phyloP scores from a whole-genome alignment of 1,140 invertebrate genomes.

The Fopius arisanus region DNA sequence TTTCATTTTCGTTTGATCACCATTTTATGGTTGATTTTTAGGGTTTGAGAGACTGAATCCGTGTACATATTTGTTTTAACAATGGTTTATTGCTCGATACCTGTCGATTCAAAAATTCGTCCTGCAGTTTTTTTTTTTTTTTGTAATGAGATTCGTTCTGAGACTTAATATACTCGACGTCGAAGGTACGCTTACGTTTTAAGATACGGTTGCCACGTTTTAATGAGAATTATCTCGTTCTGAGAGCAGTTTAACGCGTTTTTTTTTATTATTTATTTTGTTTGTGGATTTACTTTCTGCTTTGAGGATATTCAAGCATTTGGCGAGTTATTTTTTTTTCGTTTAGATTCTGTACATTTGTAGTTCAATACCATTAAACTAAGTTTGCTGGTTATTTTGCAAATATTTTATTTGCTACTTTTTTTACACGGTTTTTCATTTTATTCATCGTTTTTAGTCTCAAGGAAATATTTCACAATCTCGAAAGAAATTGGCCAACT shows the following conservation, averaged over 20 bases:
- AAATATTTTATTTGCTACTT: too few species aligned
- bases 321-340: not conserved
- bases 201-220: conserved; percentile 42
- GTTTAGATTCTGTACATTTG: too few species aligned
- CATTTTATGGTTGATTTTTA: not conserved
- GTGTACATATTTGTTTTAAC: conserved; percentile 7
- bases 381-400: too few species aligned
- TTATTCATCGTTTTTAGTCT: too few species aligned
- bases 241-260: not conserved
- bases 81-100: not conserved
- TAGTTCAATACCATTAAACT: too few species aligned
- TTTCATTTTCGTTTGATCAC: conserved; percentile 9
- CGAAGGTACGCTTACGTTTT: conserved; percentile 45
- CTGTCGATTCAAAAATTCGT: conserved; percentile 17
- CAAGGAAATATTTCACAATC: too few species aligned
- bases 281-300: not conserved
- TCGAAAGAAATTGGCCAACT: too few species aligned
- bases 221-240: conserved; percentile 2
- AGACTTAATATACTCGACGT: conserved; percentile 39
- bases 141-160: conserved; percentile 4
- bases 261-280: not conserved
- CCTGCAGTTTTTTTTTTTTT: conserved; percentile 12
- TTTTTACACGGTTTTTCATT: too few species aligned
- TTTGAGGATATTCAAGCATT: too few species aligned
- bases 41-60: conserved; percentile 17